Evolutionary conservation across 2,888 invertebrate species (phyloP).

Genomic region (Trissoscelio sp.): DNA sequence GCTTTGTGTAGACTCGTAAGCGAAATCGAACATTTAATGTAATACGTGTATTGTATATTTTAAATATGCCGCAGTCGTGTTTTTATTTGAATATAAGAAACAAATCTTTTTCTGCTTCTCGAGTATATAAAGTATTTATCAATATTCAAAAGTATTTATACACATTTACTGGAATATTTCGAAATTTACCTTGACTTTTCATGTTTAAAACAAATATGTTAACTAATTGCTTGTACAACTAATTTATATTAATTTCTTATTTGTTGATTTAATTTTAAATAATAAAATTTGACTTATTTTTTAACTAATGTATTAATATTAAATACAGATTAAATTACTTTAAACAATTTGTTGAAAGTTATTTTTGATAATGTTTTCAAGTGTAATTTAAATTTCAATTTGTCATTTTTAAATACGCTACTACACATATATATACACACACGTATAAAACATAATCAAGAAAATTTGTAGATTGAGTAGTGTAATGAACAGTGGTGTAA

Average conservation of each 20-base stretch:
- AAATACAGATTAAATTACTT: neutral
- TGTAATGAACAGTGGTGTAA: constrained; percentile 38
- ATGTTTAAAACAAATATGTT: constrained; percentile 18
- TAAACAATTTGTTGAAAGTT: constrained; percentile 8
- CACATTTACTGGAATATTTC: constrained; percentile 5
- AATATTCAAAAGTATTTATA: constrained; percentile 58
- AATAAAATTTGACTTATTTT: neutral
- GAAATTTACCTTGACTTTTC: constrained; percentile 16
- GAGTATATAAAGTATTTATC: constrained; percentile 47
- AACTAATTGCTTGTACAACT: constrained; percentile 25
- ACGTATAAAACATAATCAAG: constrained; percentile 45
- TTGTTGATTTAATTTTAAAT: constrained; percentile 8
- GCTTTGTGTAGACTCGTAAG: constrained; percentile 22
- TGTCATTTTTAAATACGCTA: constrained; percentile 29
- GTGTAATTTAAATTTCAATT: constrained; percentile 7
- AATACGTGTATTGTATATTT: constrained; percentile 29
- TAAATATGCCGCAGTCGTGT: constrained; percentile 39
- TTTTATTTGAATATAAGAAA: constrained; percentile 3
- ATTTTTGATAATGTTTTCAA: constrained; percentile 32
- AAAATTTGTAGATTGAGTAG: constrained; percentile 51
- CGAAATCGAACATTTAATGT: constrained; percentile 9
- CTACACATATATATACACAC: constrained; percentile 28
- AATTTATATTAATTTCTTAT: constrained; percentile 4
- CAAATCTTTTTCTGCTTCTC: constrained; percentile 10
- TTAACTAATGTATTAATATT: neutral